These are phyloP conservation scores for Hydroisotoma schaefferi DNA, from an alignment of 2,888 invertebrate genomes.

Conservation along the genomic window DNA sequence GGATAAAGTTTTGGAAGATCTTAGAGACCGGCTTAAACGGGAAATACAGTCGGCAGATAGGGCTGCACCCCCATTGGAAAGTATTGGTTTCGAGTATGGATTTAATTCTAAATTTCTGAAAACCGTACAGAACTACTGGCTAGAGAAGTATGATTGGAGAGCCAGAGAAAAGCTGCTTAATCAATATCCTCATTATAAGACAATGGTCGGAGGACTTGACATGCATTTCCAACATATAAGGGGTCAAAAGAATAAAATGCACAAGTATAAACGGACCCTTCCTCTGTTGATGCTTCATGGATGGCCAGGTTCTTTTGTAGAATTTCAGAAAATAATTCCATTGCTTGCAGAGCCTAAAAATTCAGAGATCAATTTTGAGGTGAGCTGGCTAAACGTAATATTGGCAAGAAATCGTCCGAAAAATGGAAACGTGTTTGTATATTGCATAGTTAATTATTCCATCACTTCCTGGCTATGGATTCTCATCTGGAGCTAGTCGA, in stretches of 20 bases:
- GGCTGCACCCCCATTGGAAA: slow-evolving; percentile 52
- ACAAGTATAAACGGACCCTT: slow-evolving; percentile 17
- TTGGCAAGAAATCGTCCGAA: neutral
- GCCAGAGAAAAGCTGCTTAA: slow-evolving; percentile 69
- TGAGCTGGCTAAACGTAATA: slow-evolving; percentile 32
- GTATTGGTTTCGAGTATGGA: slow-evolving; percentile 72
- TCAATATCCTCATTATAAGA: slow-evolving; percentile 68
- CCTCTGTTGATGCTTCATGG: slow-evolving; percentile 32
- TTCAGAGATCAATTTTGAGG: slow-evolving; percentile 32
- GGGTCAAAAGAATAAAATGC: slow-evolving; percentile 44
- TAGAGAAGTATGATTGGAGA: slow-evolving; percentile 68
- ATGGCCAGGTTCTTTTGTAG: slow-evolving; percentile 33
- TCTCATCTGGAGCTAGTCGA: slow-evolving; percentile 55
- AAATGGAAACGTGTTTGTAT: no score
- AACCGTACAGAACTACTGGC: slow-evolving; percentile 70
- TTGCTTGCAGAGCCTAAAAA: slow-evolving; percentile 23
- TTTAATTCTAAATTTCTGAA: slow-evolving; percentile 68
- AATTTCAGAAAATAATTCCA: slow-evolving; percentile 40
- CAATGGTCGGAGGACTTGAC: slow-evolving; percentile 70
- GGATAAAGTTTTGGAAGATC: slow-evolving; percentile 56
- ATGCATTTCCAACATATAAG: slow-evolving; percentile 73
- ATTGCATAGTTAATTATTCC: slow-evolving; percentile 54
- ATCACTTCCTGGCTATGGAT: slow-evolving; percentile 59
- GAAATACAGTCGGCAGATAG: slow-evolving; percentile 53
- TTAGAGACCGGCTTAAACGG: slow-evolving; percentile 61